Base-by-base conservation (phyloP, 2,797 vertebrate species). In the Danio jaintianensis region DNA sequence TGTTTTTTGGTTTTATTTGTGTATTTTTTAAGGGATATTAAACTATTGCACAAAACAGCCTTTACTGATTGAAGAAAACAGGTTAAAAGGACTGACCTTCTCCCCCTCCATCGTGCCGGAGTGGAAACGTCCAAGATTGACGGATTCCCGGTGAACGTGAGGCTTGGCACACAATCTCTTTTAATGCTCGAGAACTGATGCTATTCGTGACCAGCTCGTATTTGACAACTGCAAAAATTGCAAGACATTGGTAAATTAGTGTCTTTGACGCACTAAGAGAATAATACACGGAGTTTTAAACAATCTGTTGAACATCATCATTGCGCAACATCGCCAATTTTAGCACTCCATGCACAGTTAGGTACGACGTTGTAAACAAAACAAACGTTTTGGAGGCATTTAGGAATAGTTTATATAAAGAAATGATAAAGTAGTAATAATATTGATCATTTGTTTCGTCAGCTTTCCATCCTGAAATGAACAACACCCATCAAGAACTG, bases 51-150 rank as follows among this genome's bases (percentile, higher is more conserved):
- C 58, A 61, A 38, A 38, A 61, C 29, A 62, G 59, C 15, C 16
- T 20, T 50, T 22, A 56, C 0, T n/a, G 5, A 56, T 0, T 38
- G 3, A 42, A 36, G 12, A 22, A 47, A 42, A 52, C 42, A 56
- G 13, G 10, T n/a, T 22, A 11, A 68, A 45, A 18, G 40, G 9
- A 74, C 83, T 75, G 53, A 88, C 86, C 84, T 78, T 85, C 79
- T 86, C 86, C 78, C 85, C 85, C 80, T 86, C 86, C 86, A 88
- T 88, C 48, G 50, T 83, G 71, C 13, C 15, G 8, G 20, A 73
- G 68, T 79, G 52, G 70, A 75, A 68, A 68, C 72, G 64, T 77
- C 74, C 61, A 76, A 75, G 79, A 68, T 62, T 78, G 75, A 72
- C 79, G 75, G 68, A 72, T 43, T 77, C 67, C 18, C 73, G n/a